A percentile compares a stretch with the other conserved stretches of the same genome.
Evolutionary conservation across 1,140 invertebrate genomes (phyloP).

Genomic region (Leptonema lineaticorne): DNA sequence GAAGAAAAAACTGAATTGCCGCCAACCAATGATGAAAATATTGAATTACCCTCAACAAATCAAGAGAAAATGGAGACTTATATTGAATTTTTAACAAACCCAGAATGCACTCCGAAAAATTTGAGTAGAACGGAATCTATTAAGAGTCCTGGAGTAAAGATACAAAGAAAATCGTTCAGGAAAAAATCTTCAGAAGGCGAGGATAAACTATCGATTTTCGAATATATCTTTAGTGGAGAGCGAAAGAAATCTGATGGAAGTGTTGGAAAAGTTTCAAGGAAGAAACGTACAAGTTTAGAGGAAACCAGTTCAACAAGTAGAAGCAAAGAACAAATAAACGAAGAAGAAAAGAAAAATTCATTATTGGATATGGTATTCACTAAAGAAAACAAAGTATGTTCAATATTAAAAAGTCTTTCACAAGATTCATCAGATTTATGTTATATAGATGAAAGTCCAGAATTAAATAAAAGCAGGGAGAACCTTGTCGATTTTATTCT

Average conservation of each 20-base stretch:
- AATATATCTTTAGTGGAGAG: conserved; percentile 35
- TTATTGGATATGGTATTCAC: conserved; percentile 49
- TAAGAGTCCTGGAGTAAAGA: conserved; percentile 31
- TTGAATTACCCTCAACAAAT: conserved; percentile 40
- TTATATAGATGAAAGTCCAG: conserved; percentile 55
- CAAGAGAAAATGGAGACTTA: conserved; percentile 55
- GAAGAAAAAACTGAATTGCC: conserved; percentile 47
- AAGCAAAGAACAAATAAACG: not conserved
- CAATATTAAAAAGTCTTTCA: conserved; percentile 42
- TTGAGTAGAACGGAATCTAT: conserved; percentile 13
- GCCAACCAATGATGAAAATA: conserved; percentile 45
- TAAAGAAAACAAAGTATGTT: conserved; percentile 16
- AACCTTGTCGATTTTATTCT: conserved; percentile 53
- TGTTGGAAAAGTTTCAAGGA: conserved; percentile 14
- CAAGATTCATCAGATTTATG: conserved; percentile 51
- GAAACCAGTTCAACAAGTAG: conserved; percentile 21
- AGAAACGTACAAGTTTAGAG: conserved; percentile 34
- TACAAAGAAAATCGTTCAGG: conserved; percentile 35
- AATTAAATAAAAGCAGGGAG: conserved; percentile 47
- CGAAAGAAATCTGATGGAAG: conserved; percentile 27
- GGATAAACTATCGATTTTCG: conserved; percentile 35
- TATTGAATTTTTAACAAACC: conserved; percentile 51
- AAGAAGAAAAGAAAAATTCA: conserved; percentile 49
- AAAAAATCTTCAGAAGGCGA: conserved; percentile 34
- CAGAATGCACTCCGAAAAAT: conserved; percentile 44